Percentiles rank a stretch among this genome's conserved stretches.
These are phyloP conservation scores for Troides aeacus DNA, from an alignment of 2,888 invertebrate species.

Conservation along the genomic window DNA sequence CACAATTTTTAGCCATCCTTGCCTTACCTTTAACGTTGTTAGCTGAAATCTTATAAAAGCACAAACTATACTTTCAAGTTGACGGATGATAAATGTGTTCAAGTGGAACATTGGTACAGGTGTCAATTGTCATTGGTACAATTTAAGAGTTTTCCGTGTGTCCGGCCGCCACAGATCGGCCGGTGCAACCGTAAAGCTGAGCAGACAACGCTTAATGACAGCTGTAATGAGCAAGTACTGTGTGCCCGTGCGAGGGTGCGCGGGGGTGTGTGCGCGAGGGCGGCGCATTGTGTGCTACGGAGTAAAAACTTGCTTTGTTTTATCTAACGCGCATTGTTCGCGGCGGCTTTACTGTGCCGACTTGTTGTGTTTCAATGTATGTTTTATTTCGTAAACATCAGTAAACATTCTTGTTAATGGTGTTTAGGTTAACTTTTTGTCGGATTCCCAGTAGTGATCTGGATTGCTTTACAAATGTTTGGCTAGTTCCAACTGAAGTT, in stretches of 20 bases:
- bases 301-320: conserved; percentile 28
- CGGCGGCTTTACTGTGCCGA: conserved; percentile 30
- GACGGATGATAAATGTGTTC: no score
- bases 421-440: conserved; percentile 14
- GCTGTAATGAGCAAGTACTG: conserved; percentile 70
- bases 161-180: no score
- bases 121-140: no score
- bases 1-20: no score
- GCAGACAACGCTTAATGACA: conserved; percentile 71
- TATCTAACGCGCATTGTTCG: conserved; percentile 26
- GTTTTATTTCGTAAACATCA: conserved; percentile 19
- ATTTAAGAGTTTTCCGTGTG: no score
- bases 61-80: no score
- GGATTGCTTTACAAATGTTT: conserved; percentile 9
- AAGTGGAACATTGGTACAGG: no score
- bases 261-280: conserved; percentile 31
- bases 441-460: conserved; percentile 11
- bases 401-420: conserved; percentile 18
- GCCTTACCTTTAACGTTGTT: no score
- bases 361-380: conserved; percentile 9
- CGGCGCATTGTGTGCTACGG: conserved; percentile 30
- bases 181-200: conserved; percentile 43
- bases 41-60: no score
- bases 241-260: conserved; percentile 44
- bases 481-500: not conserved